Evolutionary conservation across 1,140 invertebrate species (phyloP), one percentile per base, ranked within the genome.

Genomic region (Tetragonula clypearis): DNA sequence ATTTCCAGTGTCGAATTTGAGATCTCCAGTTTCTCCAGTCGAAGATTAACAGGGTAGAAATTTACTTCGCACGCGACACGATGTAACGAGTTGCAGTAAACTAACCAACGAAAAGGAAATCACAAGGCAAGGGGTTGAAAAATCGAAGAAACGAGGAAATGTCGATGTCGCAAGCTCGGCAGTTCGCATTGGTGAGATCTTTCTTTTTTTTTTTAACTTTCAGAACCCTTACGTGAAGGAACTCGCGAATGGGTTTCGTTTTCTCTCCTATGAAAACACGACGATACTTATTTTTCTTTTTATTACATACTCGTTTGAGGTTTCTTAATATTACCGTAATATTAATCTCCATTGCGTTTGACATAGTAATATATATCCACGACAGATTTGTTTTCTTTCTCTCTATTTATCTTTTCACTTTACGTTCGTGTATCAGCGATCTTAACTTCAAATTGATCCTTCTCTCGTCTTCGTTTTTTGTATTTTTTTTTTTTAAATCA

Each of bases 291-390:
- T 83, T 75, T 55, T 76, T 76, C 53, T n/a, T 75, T 60, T 76
- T 72, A 82, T 49, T 30, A 56, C 35, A 69, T 77, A 77, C 17
- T 68, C 60, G 23, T 56, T 26, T 55, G 69, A 66, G 35, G 53
- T 68, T 75, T 62, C 81, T 83, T 83, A 83, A 83, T 49, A 56
- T 77, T 83, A 83, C 2, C 81, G 62, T 78, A 78, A 74, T 76
- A 77, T 83, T 83, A 83, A 78, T 78, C 62, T 66, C 30, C 74
- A 69, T 69, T 66, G 55, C 41, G 41, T 49, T 55, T 76, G 77
- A 83, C 65, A 83, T 68, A 77, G 55, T 69, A 35, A 75, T 77
- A 78, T 77, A 78, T 83, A 83, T 58, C 30, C 56, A 23, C 55
- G 49, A 80, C 66, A 58, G 30, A 53, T 80, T 71, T 41, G 17